These are phyloP conservation scores for Bombus waltoni DNA, from an alignment of 1,140 invertebrate genomes.

Conservation along the genomic window DNA sequence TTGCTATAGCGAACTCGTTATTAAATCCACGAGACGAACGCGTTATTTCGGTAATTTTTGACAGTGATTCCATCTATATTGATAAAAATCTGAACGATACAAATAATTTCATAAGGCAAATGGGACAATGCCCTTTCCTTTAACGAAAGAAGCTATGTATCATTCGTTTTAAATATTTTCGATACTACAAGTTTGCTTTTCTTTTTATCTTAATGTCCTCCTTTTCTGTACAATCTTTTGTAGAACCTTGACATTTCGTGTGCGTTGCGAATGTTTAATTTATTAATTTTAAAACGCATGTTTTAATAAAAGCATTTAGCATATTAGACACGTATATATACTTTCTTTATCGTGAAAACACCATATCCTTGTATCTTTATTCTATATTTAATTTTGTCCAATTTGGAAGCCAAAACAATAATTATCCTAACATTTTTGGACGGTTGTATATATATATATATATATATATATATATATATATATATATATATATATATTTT, in stretches of 20 bases:
- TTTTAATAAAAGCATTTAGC: neutral
- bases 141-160: neutral
- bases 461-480: neutral
- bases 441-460: neutral
- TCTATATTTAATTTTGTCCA: neutral
- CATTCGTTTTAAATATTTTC: neutral
- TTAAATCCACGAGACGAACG: neutral
- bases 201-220: neutral
- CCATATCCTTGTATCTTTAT: neutral
- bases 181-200: neutral
- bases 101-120: neutral
- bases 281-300: neutral
- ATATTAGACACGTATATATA: neutral
- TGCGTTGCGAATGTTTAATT: neutral
- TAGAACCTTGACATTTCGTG: neutral
- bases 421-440: neutral
- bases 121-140: neutral
- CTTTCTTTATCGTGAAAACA: neutral
- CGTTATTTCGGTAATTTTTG: neutral
- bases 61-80: neutral
- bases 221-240: neutral
- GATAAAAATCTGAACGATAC: neutral
- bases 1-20: neutral
- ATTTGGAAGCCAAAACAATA: neutral
- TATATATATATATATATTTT: neutral